phyloP scores from a whole-genome alignment of 1,140 invertebrate species.

The Pogonognathellus flavescens region DNA sequence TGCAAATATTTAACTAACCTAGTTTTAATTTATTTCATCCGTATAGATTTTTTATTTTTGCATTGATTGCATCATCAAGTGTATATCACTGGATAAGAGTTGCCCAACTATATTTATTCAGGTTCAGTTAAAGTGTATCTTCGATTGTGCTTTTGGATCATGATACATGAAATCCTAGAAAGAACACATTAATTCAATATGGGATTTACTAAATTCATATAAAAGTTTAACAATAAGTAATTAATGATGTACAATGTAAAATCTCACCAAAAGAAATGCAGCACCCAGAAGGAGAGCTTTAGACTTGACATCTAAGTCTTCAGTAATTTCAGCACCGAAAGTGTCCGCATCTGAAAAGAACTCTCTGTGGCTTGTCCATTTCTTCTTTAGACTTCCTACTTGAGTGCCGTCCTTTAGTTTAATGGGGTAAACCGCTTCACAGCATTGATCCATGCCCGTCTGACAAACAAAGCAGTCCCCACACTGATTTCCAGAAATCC shows the following conservation, averaged over 20 bases:
- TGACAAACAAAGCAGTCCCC: slow-evolving; percentile 18
- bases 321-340: slow-evolving; percentile 71
- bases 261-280: slow-evolving; percentile 59
- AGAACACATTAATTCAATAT: background rate
- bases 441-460: background rate
- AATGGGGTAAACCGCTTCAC: background rate
- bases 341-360: slow-evolving; percentile 72
- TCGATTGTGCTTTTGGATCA: background rate
- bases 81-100: too few species aligned
- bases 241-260: background rate
- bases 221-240: background rate
- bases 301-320: slow-evolving; percentile 71
- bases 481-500: background rate
- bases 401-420: background rate
- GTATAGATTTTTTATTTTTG: too few species aligned
- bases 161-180: slow-evolving; percentile 47
- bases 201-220: background rate
- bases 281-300: slow-evolving; percentile 72
- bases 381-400: slow-evolving; percentile 69
- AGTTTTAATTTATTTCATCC: too few species aligned
- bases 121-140: background rate
- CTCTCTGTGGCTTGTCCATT: slow-evolving; percentile 71
- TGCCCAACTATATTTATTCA: background rate
- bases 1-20: too few species aligned
- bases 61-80: too few species aligned